Evolutionary conservation across 2,797 vertebrate species (phyloP).

Genomic region (Syngnathus acus): DNA sequence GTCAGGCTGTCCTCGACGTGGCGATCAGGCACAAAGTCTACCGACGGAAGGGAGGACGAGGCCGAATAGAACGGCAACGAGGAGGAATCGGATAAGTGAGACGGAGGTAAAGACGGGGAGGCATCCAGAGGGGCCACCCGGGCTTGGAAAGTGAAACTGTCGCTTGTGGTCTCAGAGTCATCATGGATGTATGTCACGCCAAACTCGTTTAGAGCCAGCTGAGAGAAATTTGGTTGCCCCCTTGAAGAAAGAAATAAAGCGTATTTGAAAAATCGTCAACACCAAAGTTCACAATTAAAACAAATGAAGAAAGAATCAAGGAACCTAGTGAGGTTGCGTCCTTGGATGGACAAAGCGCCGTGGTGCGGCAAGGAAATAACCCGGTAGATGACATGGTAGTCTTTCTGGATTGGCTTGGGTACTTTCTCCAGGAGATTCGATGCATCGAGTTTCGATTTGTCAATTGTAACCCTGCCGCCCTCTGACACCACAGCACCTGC

Average conservation of each 20-base stretch:
- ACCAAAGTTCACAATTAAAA: background rate
- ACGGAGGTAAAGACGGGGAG: slow-evolving; percentile 19
- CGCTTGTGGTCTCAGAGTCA: slow-evolving; percentile 78
- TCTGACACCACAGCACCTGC: slow-evolving; percentile 79
- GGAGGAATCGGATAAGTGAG: slow-evolving; percentile 33
- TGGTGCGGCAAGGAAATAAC: slow-evolving; percentile 73
- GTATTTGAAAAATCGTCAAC: background rate
- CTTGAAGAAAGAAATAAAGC: slow-evolving; percentile 26
- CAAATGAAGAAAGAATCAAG: slow-evolving; percentile 18
- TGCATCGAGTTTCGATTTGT: slow-evolving; percentile 79
- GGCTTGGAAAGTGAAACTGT: slow-evolving; percentile 80
- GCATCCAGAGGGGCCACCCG: slow-evolving; percentile 75
- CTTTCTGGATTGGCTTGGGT: slow-evolving; percentile 60
- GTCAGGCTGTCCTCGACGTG: slow-evolving; percentile 43
- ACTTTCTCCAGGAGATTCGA: slow-evolving; percentile 80
- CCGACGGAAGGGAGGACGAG: slow-evolving; percentile 16
- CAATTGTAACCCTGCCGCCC: slow-evolving; percentile 76
- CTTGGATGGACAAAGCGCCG: slow-evolving; percentile 71
- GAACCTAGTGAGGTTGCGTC: slow-evolving; percentile 75
- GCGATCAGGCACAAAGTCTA: slow-evolving; percentile 41
- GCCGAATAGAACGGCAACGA: slow-evolving; percentile 26
- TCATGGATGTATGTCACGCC: slow-evolving; percentile 81
- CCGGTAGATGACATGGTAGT: slow-evolving; percentile 79
- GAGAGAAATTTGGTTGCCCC: slow-evolving; percentile 79
- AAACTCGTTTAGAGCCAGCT: slow-evolving; percentile 74